phyloP scores from a whole-genome alignment of 2,797 vertebrate genomes.

The Enteromius anoplus region DNA sequence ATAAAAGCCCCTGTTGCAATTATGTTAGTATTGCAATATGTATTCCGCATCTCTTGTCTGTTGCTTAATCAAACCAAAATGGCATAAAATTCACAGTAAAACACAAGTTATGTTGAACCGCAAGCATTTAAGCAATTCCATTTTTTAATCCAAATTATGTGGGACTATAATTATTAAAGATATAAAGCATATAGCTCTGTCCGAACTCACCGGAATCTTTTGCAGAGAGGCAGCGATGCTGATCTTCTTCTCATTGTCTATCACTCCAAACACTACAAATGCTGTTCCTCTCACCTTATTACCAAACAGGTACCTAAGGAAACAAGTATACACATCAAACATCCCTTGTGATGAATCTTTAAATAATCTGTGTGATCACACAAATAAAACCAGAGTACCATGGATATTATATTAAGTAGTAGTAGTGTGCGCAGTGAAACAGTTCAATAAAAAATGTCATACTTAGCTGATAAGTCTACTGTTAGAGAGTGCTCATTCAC shows the following conservation, averaged over 20 bases:
- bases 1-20: neutral
- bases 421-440: neutral
- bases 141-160: neutral
- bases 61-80: neutral
- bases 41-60: neutral
- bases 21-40: neutral
- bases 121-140: neutral
- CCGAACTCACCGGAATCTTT: conserved; percentile 59
- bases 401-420: neutral
- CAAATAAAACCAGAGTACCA: neutral
- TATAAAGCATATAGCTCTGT: neutral
- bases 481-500: conserved; percentile 55
- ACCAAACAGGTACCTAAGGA: conserved; percentile 73
- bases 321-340: conserved; percentile 1
- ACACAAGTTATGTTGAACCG: neutral
- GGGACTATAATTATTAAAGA: neutral
- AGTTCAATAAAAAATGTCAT: conserved; percentile 31
- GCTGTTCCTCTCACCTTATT: conserved; percentile 68
- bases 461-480: conserved; percentile 71
- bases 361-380: neutral
- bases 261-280: conserved; percentile 74
- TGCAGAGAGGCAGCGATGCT: conserved; percentile 67
- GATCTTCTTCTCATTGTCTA: conserved; percentile 53
- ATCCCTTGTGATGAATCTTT: neutral
- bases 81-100: neutral